Percentiles rank a stretch among this genome's conserved stretches.
Conservation (phyloP, 2,113 vertebrate genomes). For the Hirundichthys speculiger region DNA sequence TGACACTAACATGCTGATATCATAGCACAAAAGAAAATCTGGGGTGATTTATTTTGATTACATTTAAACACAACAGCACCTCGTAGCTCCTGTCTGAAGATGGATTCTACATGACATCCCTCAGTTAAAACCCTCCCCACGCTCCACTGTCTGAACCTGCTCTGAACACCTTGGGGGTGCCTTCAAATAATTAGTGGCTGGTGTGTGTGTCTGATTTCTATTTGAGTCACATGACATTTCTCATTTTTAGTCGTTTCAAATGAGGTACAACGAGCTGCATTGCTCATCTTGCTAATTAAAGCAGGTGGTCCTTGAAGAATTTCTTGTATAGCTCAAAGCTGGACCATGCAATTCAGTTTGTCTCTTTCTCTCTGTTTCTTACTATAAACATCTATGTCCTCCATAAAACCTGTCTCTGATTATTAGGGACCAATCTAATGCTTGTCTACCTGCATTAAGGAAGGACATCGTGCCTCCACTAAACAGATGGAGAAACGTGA, state of each 20-base stretch:
- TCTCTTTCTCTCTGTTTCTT: neutral
- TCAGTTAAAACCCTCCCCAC: slow-evolving; percentile 9
- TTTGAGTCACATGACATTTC: slow-evolving; percentile 14
- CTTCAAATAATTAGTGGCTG: slow-evolving; percentile 30
- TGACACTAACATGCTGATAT: no score
- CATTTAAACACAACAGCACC: no score
- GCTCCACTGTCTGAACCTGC: neutral
- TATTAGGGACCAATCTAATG: slow-evolving; percentile 33
- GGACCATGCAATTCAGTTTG: no score
- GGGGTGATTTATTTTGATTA: no score
- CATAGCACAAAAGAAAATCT: no score
- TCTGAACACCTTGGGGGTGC: neutral
- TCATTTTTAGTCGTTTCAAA: slow-evolving; percentile 21
- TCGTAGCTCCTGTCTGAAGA: no score
- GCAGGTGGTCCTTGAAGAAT: slow-evolving; percentile 12
- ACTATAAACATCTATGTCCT: slow-evolving; percentile 7
- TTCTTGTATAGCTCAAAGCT: slow-evolving; percentile 4
- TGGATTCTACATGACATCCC: neutral
- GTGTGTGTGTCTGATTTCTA: slow-evolving; percentile 8
- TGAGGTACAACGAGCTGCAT: neutral
- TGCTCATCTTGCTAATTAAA: slow-evolving; percentile 28
- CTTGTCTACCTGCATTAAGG: slow-evolving; percentile 43
- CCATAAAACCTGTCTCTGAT: neutral
- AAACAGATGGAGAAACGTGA: slow-evolving; percentile 50
- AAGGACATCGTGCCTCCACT: slow-evolving; percentile 10